phyloP scores from a whole-genome alignment of 2,888 invertebrate species.

The Noctuana brunneofusca region DNA sequence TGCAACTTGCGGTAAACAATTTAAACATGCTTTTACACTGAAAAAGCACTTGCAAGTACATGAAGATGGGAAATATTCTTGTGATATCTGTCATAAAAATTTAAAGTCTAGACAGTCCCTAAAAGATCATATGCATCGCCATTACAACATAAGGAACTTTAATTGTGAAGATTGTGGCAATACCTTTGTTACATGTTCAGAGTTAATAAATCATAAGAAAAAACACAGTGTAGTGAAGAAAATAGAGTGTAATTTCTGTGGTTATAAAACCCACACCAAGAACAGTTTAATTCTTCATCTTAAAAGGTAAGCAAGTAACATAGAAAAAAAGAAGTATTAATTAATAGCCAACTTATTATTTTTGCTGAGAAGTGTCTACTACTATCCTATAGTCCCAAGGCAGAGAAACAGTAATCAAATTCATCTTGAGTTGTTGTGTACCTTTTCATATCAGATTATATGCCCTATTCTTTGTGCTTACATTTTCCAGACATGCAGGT shows the following conservation, averaged over 20 bases:
- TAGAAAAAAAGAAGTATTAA: no score
- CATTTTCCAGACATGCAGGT: slow-evolving; percentile 66
- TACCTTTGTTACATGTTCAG: slow-evolving; percentile 74
- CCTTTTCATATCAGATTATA: no score
- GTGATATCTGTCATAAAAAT: slow-evolving; percentile 67
- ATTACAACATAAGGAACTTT: slow-evolving; percentile 71
- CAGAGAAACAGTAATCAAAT: no score
- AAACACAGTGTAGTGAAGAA: slow-evolving; percentile 62
- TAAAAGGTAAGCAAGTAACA: slow-evolving; percentile 73
- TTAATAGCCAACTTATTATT: no score
- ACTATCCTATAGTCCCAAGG: no score
- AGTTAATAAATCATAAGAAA: slow-evolving; percentile 69
- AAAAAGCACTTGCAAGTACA: slow-evolving; percentile 72
- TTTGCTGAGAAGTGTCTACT: no score
- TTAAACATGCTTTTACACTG: slow-evolving; percentile 72
- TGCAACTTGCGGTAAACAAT: slow-evolving; percentile 73
- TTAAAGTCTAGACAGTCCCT: slow-evolving; percentile 69
- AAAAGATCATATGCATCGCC: slow-evolving; percentile 68
- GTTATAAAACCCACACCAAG: slow-evolving; percentile 68
- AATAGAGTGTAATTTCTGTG: slow-evolving; percentile 70
- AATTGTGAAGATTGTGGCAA: slow-evolving; percentile 77
- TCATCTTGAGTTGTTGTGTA: no score
- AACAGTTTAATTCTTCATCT: slow-evolving; percentile 69
- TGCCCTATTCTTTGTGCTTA: no score
- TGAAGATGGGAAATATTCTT: slow-evolving; percentile 59